Evolutionary conservation across 2,113 vertebrate genomes (phyloP), one percentile per base, ranked within the genome.

Genomic region (Pseudopodoces humilis): DNA sequence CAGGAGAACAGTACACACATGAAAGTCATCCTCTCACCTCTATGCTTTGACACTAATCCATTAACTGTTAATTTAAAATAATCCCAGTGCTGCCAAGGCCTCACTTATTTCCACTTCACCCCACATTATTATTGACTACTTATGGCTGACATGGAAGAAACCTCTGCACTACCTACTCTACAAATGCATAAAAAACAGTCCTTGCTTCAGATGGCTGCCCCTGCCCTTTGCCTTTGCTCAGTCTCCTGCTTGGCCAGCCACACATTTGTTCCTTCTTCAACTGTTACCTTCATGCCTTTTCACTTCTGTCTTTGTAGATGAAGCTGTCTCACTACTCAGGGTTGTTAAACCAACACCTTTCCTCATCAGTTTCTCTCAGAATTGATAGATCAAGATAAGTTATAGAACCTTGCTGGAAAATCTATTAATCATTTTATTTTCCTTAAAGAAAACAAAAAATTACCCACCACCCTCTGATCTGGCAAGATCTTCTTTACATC

Each of bases 401-500:
- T 2, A 27, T 11, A 56, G 19, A 39, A 56, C 10, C 31, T 28
- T 69, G 25, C 28, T 84, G 44, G 25, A 83, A 84, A 93, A 80
- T 53, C 2, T 6, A 31, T 84, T 75, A 59, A 39, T 27, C 0
- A 41, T 65, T 65, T 55, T 37, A n/a, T 70, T 78, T 83, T 33
- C 37, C 30, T 41, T 41, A 19, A 77, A 68, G 28, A 56, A 89
- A 89, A 83, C 2, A 3, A 21, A 35, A 2, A 6, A 14, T 15
- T 44, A 97, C 97, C 33, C 74, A 98, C 97, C 97, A 97, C 95
- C 60, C 82, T 98, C 68, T 97, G 97, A 41, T 98, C 97, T 21
- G 97, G 93, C 87, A 97, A 88, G 28, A 96, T 95, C 76, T 96
- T 97, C 90, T 98, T 98, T 88, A 98, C 15, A 35, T 98, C 98